These are phyloP conservation scores for Labia minor DNA, from an alignment of 2,888 invertebrate genomes.

Conservation along the genomic window DNA sequence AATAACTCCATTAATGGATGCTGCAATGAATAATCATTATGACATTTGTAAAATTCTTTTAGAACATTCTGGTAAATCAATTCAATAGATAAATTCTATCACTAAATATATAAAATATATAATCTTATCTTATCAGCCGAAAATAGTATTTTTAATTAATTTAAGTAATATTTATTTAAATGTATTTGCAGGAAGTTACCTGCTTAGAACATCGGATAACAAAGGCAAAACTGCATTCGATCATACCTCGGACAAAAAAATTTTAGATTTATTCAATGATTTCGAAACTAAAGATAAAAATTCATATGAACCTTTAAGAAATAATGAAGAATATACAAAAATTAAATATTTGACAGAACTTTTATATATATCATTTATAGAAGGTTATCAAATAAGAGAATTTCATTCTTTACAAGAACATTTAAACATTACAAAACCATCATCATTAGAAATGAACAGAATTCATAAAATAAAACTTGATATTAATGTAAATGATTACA, in stretches of 20 bases:
- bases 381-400: not conserved
- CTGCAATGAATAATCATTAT: not conserved
- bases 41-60: not conserved
- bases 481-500: not conserved
- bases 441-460: not conserved
- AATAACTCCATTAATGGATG: not conserved
- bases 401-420: not conserved
- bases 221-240: not conserved
- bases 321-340: not conserved
- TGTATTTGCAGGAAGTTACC: not conserved
- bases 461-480: not conserved
- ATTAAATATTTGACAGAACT: not conserved
- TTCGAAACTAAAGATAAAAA: not conserved
- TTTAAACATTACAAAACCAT: not conserved
- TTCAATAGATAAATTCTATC: too few species aligned
- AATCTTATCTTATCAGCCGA: too few species aligned
- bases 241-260: not conserved
- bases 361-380: not conserved
- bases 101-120: too few species aligned
- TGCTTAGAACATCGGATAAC: not conserved
- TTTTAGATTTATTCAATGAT: not conserved
- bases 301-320: not conserved
- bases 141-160: too few species aligned
- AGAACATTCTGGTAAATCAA: not conserved
- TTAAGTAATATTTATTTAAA: too few species aligned